A percentile compares a stretch with the other conserved stretches of the same genome.
phyloP scores from a whole-genome alignment of 2,113 vertebrate genomes.

The Astatoreochromis straeleni region DNA sequence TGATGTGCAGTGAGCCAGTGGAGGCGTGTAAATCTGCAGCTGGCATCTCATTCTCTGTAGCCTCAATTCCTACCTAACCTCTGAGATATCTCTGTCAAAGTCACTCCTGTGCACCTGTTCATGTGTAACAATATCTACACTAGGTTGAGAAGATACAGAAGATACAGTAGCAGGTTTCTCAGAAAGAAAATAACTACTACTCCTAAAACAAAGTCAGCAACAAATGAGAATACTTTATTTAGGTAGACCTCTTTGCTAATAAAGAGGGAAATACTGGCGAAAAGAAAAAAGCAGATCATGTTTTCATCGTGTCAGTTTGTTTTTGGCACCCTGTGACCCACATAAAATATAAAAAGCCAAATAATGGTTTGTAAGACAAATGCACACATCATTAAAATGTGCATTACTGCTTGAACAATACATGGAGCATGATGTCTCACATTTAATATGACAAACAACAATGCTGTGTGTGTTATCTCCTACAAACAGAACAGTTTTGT shows the following conservation, averaged over 20 bases:
- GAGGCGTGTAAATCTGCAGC: conserved; percentile 66
- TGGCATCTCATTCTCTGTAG: conserved; percentile 58
- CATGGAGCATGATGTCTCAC: not conserved
- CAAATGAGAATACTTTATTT: not conserved
- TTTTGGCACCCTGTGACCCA: not conserved
- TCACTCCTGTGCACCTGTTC: conserved; percentile 46
- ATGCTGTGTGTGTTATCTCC: not conserved
- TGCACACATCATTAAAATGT: not conserved
- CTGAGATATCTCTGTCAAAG: conserved; percentile 57
- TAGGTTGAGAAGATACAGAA: not conserved
- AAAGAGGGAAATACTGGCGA: not conserved
- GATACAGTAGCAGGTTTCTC: not conserved
- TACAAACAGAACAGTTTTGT: not conserved
- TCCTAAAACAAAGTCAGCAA: not conserved
- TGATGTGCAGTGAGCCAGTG: conserved; percentile 66
- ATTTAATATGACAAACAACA: not conserved
- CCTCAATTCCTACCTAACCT: conserved; percentile 35
- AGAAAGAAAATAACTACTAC: not conserved
- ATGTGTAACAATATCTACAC: conserved; percentile 3
- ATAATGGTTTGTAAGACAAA: not conserved
- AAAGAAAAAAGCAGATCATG: not conserved
- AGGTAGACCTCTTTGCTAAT: not conserved
- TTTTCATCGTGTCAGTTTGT: not conserved
- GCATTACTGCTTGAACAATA: not conserved
- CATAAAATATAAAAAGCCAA: not conserved